Base-by-base conservation (phyloP, 1,140 invertebrate genomes). In the Drosophila dunni region DNA sequence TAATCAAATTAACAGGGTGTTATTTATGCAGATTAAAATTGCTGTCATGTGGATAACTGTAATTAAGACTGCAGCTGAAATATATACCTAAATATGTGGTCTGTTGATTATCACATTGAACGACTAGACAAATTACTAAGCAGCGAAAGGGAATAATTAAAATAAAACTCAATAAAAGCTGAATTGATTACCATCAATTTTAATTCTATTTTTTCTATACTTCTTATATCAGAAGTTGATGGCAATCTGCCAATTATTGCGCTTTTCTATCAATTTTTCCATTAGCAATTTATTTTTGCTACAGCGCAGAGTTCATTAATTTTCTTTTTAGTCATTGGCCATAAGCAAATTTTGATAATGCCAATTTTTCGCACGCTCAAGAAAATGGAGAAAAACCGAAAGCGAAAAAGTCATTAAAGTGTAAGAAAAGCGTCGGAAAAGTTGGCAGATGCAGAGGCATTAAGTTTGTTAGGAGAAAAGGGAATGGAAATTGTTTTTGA, bases 381-480 rank as follows among this genome's bases (percentile, higher is more conserved):
- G 20, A 20, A 54, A 56, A 10, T 9, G 29, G 42, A 29, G 24
- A 10, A 42, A 42, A 42, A 42, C 7, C 10, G 9, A 60, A 33
- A 38, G 65, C 45, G 17, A 11, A 34, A 60, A 71, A 75, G 51
- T 70, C 65, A 74, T 74, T 74, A 69, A 62, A 70, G 72, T 53
- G 67, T 53, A 24, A 34, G 45, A 58, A 64, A 13, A 71, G 36
- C 11, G 34, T 33, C 40, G 24, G 36, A 13, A 46, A 69, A 36
- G 24, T 51, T 36, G 17, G 15, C n/a, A 17, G 1, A n/a, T 40
- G 8, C 0, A 20, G 5, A 46, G 45, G 13, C 17, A 46, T 46
- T 20, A 20, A 46, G 45, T 3, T 3, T 4, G 8, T 34, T 17
- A 8, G 38, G 11, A 7, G 8, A 44, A 20, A 8, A 48, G 11